These are phyloP conservation scores for Eretmochelys imbricata DNA, from an alignment of 2,113 vertebrate genomes.

Conservation along the genomic window DNA sequence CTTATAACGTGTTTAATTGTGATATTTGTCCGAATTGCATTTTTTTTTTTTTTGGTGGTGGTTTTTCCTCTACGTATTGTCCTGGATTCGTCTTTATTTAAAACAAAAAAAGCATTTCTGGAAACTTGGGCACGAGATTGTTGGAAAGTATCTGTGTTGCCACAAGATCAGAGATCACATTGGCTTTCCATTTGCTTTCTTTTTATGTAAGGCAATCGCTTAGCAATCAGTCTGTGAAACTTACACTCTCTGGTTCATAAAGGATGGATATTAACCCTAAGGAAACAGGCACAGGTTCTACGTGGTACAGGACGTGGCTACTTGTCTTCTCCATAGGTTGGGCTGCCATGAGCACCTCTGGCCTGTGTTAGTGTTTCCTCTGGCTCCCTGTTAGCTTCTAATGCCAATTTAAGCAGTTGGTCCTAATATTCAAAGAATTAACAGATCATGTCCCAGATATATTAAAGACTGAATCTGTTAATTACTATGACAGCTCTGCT, in stretches of 20 bases:
- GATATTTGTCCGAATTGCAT: neutral
- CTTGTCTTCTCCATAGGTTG: neutral
- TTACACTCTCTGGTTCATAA: neutral
- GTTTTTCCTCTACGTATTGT: fast-evolving
- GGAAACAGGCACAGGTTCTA: neutral
- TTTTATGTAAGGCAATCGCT: neutral
- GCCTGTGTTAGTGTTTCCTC: neutral
- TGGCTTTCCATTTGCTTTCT: neutral
- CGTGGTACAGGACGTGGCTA: neutral
- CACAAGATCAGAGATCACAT: neutral
- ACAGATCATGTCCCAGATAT: neutral
- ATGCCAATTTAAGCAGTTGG: neutral
- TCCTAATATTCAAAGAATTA: neutral
- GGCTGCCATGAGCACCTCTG: neutral
- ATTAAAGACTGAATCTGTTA: neutral
- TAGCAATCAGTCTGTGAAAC: too few relatives aligned
- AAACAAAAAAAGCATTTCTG: neutral
- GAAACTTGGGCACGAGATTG: neutral
- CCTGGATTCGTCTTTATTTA: neutral
- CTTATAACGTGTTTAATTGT: neutral
- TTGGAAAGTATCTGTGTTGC: neutral
- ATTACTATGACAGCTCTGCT: neutral
- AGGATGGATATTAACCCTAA: neutral
- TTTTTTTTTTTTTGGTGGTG: neutral
- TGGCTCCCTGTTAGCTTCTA: neutral